Evolutionary conservation across 2,888 invertebrate genomes (phyloP), one percentile per base, ranked within the genome.

Genomic region (Odontomyia ornata): DNA sequence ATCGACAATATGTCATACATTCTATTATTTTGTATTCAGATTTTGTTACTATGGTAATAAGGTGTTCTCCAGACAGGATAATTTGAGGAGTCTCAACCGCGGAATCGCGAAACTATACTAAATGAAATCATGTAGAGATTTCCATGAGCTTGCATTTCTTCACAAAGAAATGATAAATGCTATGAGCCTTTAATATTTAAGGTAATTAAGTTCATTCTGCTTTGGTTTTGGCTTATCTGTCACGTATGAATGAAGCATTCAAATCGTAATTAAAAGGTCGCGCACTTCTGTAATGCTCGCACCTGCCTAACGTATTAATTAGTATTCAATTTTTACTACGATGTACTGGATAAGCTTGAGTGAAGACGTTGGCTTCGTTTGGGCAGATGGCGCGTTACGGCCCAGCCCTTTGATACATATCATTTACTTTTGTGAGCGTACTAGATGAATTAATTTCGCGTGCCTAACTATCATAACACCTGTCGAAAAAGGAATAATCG

Each of bases 11-110:
- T 36, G 73, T 73, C 60, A 36, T 11, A 30, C 56, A 23, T 18
- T 13, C 7, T 30, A 15, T 73, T 73, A 60, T 73, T 73, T 73
- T 57, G 60, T 60, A 60, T 73, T 57, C 2, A 28, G 30, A 73
- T 57, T 73, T 7, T 4, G 73, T 73, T 30, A 9, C 73, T 21
- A 73, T 73, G 43, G 73, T 23, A 21, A 21, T 21, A 2, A n/a
- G 7, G 15, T 13, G 0, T 1, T 11, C 23, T 23, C 25, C 13
- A 25, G 25, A 60, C 21, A 21, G 11, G 36, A 5, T 36, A 36
- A 36, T 36, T 36, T 36, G 36, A 36, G 9, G 36, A 36, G 9
- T 36, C 36, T 36, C 36, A 36, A 36, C 36, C 36, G 9, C 5
- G 3, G 36, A 5, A 9, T 36, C 36, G 36, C 36, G 36, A 5